Evolutionary conservation across 2,888 invertebrate genomes (phyloP).

Genomic region (Acheta domesticus): DNA sequence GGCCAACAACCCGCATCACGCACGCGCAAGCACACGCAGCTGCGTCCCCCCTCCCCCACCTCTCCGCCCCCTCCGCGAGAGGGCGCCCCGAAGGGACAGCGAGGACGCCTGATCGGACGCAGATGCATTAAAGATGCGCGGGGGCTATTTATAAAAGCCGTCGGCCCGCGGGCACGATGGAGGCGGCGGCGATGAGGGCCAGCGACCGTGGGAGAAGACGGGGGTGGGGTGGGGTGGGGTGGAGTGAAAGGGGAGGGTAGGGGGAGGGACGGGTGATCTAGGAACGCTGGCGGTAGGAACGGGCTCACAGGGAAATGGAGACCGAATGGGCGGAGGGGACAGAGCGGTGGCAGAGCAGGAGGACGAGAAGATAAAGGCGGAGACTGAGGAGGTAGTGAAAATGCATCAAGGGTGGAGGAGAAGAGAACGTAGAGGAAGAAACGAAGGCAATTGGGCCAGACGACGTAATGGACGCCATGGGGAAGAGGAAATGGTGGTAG

Average conservation of each 20-base stretch:
- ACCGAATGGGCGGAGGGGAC: too few species aligned
- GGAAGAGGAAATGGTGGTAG: too few species aligned
- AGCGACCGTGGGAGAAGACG: background rate
- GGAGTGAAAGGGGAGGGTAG: background rate
- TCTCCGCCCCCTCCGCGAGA: constrained; percentile 42
- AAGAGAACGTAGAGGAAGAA: too few species aligned
- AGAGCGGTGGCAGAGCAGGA: too few species aligned
- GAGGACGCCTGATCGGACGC: constrained; percentile 43
- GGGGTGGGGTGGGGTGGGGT: background rate
- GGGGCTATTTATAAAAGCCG: constrained; percentile 45
- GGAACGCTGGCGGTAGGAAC: background rate
- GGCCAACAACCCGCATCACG: too few species aligned
- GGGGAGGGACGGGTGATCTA: background rate
- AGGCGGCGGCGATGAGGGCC: background rate
- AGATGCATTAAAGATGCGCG: background rate
- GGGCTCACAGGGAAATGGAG: background rate
- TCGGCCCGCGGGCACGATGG: constrained; percentile 51
- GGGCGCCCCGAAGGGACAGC: constrained; percentile 51
- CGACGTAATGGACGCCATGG: too few species aligned
- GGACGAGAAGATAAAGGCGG: too few species aligned
- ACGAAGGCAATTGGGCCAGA: too few species aligned
- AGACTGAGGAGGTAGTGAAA: too few species aligned
- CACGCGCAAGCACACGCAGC: too few species aligned
- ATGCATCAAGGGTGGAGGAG: too few species aligned
- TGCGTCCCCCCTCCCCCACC: background rate